A percentile compares a stretch with the other conserved stretches of the same genome.
phyloP scores from a whole-genome alignment of 2,888 invertebrate species.

The Lordiphosa andalusiaca region DNA sequence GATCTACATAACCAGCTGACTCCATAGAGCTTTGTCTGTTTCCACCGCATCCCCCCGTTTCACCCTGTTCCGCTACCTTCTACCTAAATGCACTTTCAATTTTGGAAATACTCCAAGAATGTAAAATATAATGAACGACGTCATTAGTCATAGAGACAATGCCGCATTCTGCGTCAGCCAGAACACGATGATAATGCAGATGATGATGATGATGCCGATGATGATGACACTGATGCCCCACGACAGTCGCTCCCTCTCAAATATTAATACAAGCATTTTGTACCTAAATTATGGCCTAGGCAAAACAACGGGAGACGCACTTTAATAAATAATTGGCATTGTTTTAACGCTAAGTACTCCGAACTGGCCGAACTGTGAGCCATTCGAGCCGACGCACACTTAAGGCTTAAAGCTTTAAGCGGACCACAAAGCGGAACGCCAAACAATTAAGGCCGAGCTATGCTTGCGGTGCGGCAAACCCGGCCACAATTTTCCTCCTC shows the following conservation, averaged over 20 bases:
- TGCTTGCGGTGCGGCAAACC: constrained; percentile 43
- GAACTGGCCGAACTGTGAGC: constrained; percentile 1
- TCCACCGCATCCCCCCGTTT: too few species aligned
- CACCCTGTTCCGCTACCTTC: constrained; percentile 26
- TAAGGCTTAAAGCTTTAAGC: constrained; percentile 1
- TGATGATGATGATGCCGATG: not conserved
- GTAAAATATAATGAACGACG: constrained; percentile 78
- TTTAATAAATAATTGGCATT: constrained; percentile 73
- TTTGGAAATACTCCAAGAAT: constrained; percentile 75
- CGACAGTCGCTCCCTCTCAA: constrained; percentile 43
- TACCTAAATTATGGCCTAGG: constrained; percentile 18
- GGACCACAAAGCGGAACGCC: constrained; percentile 60
- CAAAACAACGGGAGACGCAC: constrained; percentile 37
- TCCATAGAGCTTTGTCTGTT: too few species aligned
- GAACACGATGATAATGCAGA: constrained; percentile 2
- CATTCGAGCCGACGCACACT: too few species aligned
- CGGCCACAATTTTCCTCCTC: constrained; percentile 57
- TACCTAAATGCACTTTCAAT: constrained; percentile 28
- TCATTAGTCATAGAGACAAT: constrained; percentile 78
- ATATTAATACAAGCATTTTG: constrained; percentile 70
- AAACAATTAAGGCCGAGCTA: constrained; percentile 68
- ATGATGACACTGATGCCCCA: not conserved
- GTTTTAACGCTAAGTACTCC: constrained; percentile 46
- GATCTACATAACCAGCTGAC: too few species aligned
- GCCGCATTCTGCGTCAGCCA: constrained; percentile 38